A percentile compares a stretch with the other conserved stretches of the same genome.
phyloP scores from a whole-genome alignment of 2,888 invertebrate genomes.

The Scrobipalpa atriplicella region DNA sequence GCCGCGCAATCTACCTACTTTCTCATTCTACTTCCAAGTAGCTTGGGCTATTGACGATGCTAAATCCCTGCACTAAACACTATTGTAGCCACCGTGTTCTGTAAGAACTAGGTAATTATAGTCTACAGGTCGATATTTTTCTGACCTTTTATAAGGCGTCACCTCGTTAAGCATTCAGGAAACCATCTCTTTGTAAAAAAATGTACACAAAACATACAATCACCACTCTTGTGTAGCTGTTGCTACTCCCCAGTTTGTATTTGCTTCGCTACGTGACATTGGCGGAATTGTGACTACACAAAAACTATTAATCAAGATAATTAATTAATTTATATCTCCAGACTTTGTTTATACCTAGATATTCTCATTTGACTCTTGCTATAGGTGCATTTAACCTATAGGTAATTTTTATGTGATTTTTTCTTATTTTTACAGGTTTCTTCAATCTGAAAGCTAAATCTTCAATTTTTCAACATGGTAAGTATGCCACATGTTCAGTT shows the following conservation, averaged over 20 bases:
- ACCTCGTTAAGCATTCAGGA: slow-evolving; percentile 1
- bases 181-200: slow-evolving; percentile 21
- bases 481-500: slow-evolving; percentile 31
- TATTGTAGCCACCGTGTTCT: background rate
- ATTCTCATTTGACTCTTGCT: background rate
- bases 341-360: background rate
- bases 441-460: background rate
- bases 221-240: background rate
- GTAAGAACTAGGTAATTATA: background rate
- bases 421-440: background rate
- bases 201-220: slow-evolving; percentile 34
- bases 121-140: slow-evolving; percentile 14
- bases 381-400: background rate
- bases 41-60: slow-evolving; percentile 34
- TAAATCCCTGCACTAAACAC: background rate
- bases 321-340: background rate
- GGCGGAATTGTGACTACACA: too few relatives aligned
- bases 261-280: too few relatives aligned
- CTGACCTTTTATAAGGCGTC: slow-evolving; percentile 13
- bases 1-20: slow-evolving; percentile 65
- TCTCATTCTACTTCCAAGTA: slow-evolving; percentile 38
- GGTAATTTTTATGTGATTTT: background rate
- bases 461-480: slow-evolving; percentile 44
- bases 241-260: too few relatives aligned
- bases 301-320: too few relatives aligned